phyloP scores from a whole-genome alignment of 2,797 vertebrate genomes.

The Myripristis murdjan region DNA sequence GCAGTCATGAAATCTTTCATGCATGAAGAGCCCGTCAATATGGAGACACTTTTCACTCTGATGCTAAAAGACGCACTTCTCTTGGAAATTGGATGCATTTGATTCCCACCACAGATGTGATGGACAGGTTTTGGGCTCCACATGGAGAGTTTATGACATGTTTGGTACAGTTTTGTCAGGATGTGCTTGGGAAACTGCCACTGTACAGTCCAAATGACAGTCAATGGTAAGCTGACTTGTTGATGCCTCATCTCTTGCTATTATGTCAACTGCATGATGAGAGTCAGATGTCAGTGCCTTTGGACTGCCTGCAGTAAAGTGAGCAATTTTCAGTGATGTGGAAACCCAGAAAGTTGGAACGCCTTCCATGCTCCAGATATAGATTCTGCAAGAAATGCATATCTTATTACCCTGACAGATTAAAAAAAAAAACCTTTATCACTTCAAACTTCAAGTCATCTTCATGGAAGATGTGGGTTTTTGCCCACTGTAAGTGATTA shows the following conservation, averaged over 20 bases:
- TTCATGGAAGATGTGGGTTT: neutral
- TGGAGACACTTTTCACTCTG: neutral
- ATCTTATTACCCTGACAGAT: neutral
- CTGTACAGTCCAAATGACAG: neutral
- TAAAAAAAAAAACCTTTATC: neutral
- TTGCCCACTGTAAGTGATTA: neutral
- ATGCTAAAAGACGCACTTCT: no score
- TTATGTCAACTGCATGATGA: conserved; percentile 7
- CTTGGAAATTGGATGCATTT: neutral
- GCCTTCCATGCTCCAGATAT: neutral
- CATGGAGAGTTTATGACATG: neutral
- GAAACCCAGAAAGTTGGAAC: neutral
- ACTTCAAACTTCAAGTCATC: neutral
- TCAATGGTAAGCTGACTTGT: neutral
- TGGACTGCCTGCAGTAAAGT: neutral
- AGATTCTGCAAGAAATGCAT: neutral
- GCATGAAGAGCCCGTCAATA: neutral
- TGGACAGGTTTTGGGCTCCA: neutral
- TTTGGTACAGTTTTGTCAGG: conserved; percentile 8
- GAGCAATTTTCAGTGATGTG: conserved; percentile 20
- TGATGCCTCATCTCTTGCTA: neutral
- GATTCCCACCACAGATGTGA: neutral
- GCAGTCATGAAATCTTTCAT: neutral
- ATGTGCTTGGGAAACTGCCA: conserved; percentile 13
- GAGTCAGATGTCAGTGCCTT: conserved; percentile 18